A percentile compares a stretch with the other conserved stretches of the same genome.
Conservation (phyloP, 2,113 vertebrate genomes). For the Oceanites oceanicus region DNA sequence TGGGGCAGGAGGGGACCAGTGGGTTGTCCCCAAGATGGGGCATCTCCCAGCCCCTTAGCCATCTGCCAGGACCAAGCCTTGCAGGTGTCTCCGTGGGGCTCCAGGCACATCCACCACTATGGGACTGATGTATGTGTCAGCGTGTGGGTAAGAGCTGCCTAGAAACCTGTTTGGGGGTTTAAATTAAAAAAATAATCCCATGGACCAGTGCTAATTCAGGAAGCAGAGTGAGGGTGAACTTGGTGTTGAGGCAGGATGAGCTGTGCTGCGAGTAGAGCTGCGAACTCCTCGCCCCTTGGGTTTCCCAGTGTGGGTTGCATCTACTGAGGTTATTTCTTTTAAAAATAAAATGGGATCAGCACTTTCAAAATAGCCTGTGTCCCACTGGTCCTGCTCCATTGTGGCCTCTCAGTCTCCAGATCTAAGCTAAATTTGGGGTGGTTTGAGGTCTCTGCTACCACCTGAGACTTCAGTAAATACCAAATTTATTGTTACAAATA, state of each 20-base stretch:
- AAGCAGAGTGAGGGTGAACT: neutral
- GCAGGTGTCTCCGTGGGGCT: neutral
- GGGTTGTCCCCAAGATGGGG: neutral
- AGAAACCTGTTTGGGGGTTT: neutral
- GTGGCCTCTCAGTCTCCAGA: neutral
- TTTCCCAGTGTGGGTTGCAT: neutral
- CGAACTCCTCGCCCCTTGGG: rapidly evolving
- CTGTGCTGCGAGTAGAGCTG: neutral
- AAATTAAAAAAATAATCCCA: neutral
- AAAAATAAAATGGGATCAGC: neutral
- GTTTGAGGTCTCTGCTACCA: neutral
- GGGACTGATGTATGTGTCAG: neutral
- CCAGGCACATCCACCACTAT: neutral
- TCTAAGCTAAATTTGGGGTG: neutral
- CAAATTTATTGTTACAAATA: neutral
- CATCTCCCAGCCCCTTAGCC: neutral
- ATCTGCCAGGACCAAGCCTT: neutral
- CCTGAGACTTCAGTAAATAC: neutral
- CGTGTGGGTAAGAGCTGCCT: neutral
- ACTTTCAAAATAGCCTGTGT: neutral
- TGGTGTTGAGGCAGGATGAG: neutral
- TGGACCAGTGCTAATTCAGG: neutral
- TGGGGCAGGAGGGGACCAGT: neutral
- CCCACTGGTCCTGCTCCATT: rapidly evolving
- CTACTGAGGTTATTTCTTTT: rapidly evolving